Conservation (phyloP, 1,140 invertebrate species). For the Marisa cornuarietis region DNA sequence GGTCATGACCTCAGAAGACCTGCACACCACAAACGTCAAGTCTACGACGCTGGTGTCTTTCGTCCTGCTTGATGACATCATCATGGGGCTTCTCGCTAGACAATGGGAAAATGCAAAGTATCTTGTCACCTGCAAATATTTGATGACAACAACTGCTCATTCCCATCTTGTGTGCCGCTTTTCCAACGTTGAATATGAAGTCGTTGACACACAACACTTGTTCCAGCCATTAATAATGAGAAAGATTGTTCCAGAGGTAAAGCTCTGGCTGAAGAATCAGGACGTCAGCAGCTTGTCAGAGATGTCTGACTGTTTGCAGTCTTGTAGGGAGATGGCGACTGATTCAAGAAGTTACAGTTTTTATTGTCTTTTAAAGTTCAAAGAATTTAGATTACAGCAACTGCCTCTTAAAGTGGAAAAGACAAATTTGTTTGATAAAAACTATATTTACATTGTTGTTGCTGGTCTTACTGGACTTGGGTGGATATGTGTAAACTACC, state of each 20-base stretch:
- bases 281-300: neutral
- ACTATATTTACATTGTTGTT: conserved; percentile 45
- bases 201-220: conserved; percentile 17
- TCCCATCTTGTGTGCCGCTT: conserved; percentile 1
- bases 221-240: conserved; percentile 10
- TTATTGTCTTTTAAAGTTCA: neutral
- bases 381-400: no score
- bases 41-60: conserved; percentile 11
- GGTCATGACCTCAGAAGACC: conserved; percentile 9
- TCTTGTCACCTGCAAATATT: neutral
- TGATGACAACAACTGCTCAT: neutral
- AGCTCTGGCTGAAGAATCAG: neutral
- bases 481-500: conserved; percentile 42
- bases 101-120: conserved; percentile 7
- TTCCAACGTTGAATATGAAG: conserved; percentile 6
- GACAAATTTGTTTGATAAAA: neutral
- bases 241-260: neutral
- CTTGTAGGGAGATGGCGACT: neutral
- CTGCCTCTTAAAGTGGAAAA: neutral
- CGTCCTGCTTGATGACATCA: conserved; percentile 6
- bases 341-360: neutral
- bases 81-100: neutral
- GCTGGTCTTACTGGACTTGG: conserved; percentile 56
- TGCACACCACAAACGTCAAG: neutral
- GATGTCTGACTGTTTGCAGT: neutral